Evolutionary conservation across 1,140 invertebrate species (phyloP).

Genomic region (Drosophila pectinifera): DNA sequence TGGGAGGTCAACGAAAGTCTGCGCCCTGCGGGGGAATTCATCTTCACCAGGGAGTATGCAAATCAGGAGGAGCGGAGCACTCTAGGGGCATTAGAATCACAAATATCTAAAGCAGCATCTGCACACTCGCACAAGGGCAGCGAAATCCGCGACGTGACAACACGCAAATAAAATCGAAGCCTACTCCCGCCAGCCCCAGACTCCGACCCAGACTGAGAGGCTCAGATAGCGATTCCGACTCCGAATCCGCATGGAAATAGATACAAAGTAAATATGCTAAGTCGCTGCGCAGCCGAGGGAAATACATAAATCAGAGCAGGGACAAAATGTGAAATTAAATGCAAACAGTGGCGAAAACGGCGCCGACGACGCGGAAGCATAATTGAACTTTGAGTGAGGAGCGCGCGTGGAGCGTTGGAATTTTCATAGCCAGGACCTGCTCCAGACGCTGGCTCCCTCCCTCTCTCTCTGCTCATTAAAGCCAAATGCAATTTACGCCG

Average conservation of each 20-base stretch:
- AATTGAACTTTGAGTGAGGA: conserved; percentile 64
- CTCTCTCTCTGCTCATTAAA: conserved; percentile 56
- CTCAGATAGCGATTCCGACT: neutral
- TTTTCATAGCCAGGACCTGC: conserved; percentile 6
- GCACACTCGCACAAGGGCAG: conserved; percentile 40
- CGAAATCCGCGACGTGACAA: conserved; percentile 57
- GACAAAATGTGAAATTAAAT: conserved; percentile 72
- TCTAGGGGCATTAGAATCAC: conserved; percentile 76
- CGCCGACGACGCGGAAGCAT: conserved; percentile 48
- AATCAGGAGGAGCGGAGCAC: conserved; percentile 69
- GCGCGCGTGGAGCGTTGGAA: neutral
- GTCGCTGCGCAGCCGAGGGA: conserved; percentile 35
- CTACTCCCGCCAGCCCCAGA: conserved; percentile 35
- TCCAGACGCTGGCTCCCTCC: conserved; percentile 14
- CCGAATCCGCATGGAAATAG: conserved; percentile 51
- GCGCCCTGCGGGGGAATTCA: conserved; percentile 9
- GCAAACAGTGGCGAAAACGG: conserved; percentile 65
- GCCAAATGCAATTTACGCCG: conserved; percentile 61
- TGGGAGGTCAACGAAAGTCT: conserved; percentile 49
- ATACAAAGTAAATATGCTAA: conserved; percentile 80
- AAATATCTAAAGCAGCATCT: conserved; percentile 57
- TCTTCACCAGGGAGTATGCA: conserved; percentile 47
- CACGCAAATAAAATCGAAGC: conserved; percentile 51
- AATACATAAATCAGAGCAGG: conserved; percentile 75
- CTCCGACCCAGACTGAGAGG: neutral